phyloP scores from a whole-genome alignment of 2,113 vertebrate species.

The Gila orcuttii region DNA sequence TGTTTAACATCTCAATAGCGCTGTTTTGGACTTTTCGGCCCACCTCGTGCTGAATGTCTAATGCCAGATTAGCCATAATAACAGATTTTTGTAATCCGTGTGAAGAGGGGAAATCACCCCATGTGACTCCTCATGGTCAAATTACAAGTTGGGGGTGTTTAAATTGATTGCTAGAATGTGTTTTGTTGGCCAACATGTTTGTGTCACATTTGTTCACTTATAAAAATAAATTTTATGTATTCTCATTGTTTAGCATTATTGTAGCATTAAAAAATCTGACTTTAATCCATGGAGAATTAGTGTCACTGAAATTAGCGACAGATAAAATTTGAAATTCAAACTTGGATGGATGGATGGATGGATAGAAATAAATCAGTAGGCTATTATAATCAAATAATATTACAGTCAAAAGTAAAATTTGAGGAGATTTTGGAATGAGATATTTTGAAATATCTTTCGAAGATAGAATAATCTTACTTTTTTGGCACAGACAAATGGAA shows the following conservation, averaged over 20 bases:
- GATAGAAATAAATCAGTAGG: neutral
- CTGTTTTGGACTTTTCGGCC: conserved; percentile 44
- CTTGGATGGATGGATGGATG: neutral
- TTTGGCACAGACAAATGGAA: neutral
- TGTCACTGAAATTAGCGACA: neutral
- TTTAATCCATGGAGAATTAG: neutral
- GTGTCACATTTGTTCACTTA: neutral
- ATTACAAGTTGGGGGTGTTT: neutral
- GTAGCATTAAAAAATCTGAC: neutral
- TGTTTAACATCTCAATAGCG: conserved; percentile 75
- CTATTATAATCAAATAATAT: too few relatives aligned
- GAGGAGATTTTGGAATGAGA: neutral
- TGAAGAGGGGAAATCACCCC: conserved; percentile 62
- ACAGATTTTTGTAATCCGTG: conserved; percentile 60
- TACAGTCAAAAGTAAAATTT: too few relatives aligned
- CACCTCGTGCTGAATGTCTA: conserved; percentile 64
- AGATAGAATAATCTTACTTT: too few relatives aligned
- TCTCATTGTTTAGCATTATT: neutral
- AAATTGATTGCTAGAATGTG: neutral
- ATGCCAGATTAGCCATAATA: conserved; percentile 75
- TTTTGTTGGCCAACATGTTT: neutral
- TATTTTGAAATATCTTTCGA: neutral
- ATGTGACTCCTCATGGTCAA: neutral
- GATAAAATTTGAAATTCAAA: too few relatives aligned
- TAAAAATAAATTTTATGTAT: neutral